Percentiles rank a stretch among this genome's conserved stretches.
Evolutionary conservation across 2,797 vertebrate genomes (phyloP).

Genomic region (Varecia variegata): DNA sequence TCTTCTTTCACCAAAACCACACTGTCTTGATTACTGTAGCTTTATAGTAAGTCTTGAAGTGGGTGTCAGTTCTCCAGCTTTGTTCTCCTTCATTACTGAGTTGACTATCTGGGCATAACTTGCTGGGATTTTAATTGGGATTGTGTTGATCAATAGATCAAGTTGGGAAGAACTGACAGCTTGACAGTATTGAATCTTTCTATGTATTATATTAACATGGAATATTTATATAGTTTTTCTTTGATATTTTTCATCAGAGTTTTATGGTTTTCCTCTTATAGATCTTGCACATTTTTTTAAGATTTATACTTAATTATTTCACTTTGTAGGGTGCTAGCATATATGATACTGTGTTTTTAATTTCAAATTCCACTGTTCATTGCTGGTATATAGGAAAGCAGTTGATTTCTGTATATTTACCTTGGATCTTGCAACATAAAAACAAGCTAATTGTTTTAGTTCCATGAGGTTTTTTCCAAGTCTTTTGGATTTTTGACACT

Average conservation of each 20-base stretch:
- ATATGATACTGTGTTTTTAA: neutral
- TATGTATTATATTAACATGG: neutral
- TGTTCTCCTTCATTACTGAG: neutral
- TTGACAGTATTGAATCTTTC: neutral
- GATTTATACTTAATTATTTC: neutral
- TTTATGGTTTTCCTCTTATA: neutral
- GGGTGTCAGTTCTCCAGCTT: neutral
- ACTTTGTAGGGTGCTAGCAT: neutral
- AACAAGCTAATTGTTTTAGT: neutral
- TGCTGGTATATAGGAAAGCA: neutral
- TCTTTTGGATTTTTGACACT: neutral
- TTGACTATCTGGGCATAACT: neutral
- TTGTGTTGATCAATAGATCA: neutral
- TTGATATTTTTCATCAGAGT: neutral
- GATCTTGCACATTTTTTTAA: neutral
- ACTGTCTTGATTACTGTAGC: neutral
- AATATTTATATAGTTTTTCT: neutral
- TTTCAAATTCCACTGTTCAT: neutral
- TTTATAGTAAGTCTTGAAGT: neutral
- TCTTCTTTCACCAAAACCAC: neutral
- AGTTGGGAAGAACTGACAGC: neutral
- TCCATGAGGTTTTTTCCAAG: neutral
- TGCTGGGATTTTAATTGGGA: neutral
- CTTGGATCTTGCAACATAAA: neutral
- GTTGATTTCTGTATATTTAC: neutral